phyloP scores from a whole-genome alignment of 2,113 vertebrate species.

The Falco punctatus region DNA sequence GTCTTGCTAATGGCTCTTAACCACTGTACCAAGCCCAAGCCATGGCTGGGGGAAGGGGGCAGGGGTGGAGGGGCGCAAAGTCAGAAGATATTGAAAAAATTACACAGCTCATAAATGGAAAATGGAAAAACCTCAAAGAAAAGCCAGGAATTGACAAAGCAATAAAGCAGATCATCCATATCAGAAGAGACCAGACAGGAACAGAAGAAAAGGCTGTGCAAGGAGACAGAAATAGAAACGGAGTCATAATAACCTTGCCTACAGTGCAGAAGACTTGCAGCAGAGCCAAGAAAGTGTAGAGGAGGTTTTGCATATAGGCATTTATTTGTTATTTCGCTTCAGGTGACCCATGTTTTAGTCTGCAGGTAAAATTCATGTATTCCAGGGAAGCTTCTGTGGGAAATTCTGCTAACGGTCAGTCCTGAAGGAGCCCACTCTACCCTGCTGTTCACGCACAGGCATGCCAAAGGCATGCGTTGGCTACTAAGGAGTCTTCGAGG shows the following conservation, averaged over 20 bases:
- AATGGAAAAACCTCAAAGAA: neutral
- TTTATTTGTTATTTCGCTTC: neutral
- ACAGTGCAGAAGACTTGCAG: neutral
- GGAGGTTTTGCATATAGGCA: neutral
- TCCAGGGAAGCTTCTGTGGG: neutral
- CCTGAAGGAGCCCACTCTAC: neutral
- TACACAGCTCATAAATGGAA: neutral
- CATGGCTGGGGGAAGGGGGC: too few species aligned
- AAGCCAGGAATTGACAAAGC: neutral
- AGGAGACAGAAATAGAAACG: neutral
- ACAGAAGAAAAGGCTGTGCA: neutral
- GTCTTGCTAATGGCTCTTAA: neutral
- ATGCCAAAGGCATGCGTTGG: neutral
- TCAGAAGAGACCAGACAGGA: neutral
- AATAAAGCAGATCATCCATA: neutral
- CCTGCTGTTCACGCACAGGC: neutral
- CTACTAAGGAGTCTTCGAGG: neutral
- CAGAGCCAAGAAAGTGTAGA: neutral
- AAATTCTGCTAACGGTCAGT: neutral
- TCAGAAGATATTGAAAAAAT: neutral
- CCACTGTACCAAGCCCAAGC: neutral
- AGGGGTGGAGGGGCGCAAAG: neutral
- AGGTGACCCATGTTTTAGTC: neutral
- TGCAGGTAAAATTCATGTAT: neutral
- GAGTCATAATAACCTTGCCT: neutral